Evolutionary conservation across 2,797 vertebrate genomes (phyloP).

Genomic region (Astyanax mexicanus): DNA sequence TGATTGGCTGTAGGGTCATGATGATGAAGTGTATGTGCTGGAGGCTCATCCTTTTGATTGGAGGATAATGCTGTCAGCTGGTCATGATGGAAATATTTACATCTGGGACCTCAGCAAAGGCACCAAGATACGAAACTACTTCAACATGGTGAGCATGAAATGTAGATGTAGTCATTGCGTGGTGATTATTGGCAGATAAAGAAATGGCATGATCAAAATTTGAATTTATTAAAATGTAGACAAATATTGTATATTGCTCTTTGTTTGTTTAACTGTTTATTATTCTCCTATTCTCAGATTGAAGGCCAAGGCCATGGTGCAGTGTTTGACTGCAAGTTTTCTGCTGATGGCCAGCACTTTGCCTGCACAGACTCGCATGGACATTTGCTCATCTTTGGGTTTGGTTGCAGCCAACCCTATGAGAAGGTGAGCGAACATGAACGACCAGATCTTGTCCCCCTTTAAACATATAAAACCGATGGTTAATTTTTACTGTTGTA

Average conservation of each 20-base stretch:
- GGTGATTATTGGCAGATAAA: not conserved
- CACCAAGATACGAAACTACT: slow-evolving; percentile 95
- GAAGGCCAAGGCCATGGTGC: slow-evolving; percentile 98
- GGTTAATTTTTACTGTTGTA: not conserved
- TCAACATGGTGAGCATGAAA: slow-evolving; percentile 90
- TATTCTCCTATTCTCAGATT: slow-evolving; percentile 80
- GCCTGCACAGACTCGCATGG: slow-evolving; percentile 98
- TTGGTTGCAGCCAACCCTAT: slow-evolving; percentile 93
- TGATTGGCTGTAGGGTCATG: slow-evolving; percentile 85
- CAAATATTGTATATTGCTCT: too few relatives aligned
- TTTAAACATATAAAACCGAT: slow-evolving; percentile 6
- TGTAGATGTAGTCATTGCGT: too few relatives aligned
- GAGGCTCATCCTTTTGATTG: slow-evolving; percentile 96
- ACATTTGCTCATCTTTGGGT: slow-evolving; percentile 95
- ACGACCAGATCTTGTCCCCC: not conserved
- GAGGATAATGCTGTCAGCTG: slow-evolving; percentile 94
- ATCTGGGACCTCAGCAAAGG: slow-evolving; percentile 96
- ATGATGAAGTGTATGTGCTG: slow-evolving; percentile 96
- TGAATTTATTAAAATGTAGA: too few relatives aligned
- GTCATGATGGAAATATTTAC: slow-evolving; percentile 97
- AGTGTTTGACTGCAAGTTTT: slow-evolving; percentile 98
- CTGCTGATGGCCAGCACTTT: slow-evolving; percentile 95
- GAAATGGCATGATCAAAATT: too few relatives aligned
- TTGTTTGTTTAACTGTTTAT: not conserved
- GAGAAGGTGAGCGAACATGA: slow-evolving; percentile 84